Evolutionary conservation across 2,888 invertebrate species (phyloP), one percentile per base, ranked within the genome.

Genomic region (Anagyrus pseudococci): DNA sequence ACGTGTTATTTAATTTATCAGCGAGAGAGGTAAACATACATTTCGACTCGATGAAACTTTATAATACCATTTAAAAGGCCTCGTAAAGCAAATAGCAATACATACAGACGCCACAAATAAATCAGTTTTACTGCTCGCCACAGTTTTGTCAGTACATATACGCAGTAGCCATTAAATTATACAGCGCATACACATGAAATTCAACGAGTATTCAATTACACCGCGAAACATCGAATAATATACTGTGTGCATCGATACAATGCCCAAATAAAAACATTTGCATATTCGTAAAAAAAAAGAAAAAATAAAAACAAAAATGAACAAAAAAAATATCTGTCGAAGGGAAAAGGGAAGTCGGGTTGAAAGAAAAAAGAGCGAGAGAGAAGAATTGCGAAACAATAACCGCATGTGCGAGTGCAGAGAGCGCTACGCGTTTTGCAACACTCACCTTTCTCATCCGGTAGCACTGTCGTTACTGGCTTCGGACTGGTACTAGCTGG

Each of bases 401-500:
- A n/a, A n/a, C n/a, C n/a, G n/a, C n/a, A n/a, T n/a, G n/a, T n/a
- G n/a, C n/a, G n/a, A n/a, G n/a, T n/a, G n/a, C n/a, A n/a, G n/a
- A n/a, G n/a, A n/a, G n/a, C n/a, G n/a, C n/a, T n/a, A n/a, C n/a
- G n/a, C n/a, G n/a, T n/a, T n/a, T 13, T 37, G 8, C 13, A 15
- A 37, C 33, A 25, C 75, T 78, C 66, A 79, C 80, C 75, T 76
- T 77, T 79, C 64, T 82, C 82, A 62, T 82, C 82, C 62, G 83
- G 79, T 66, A 86, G 83, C 73, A 86, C 86, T 59, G 88, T 88
- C 62, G 91, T 91, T 66, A 88, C 87, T 49, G 92, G 90, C 75
- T 87, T 88, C 62, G 92, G 89, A 69, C 90, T 88, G 55, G 93
- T 92, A 62, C 92, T 92, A 53, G 93, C 92, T 58, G 92, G 91